Percentiles rank a stretch among this genome's conserved stretches.
Evolutionary conservation across 2,797 vertebrate genomes (phyloP).

Genomic region (Ficedula albicollis): DNA sequence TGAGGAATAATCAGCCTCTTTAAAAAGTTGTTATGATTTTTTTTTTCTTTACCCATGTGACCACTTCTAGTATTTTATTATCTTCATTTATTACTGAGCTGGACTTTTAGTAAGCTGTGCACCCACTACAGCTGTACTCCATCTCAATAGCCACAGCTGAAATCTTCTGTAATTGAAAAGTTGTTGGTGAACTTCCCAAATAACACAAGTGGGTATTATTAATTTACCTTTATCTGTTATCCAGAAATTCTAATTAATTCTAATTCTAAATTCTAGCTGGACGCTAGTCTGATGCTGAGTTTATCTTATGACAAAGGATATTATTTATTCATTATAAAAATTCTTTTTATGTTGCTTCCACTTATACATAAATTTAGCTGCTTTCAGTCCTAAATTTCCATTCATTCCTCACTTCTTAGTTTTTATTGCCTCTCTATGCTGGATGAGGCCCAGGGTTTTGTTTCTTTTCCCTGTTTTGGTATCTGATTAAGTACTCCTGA

Average conservation of each 20-base stretch:
- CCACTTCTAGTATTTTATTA: not conserved
- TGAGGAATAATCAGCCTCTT: not conserved
- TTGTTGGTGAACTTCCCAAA: not conserved
- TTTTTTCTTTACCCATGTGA: not conserved
- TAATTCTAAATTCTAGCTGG: not conserved
- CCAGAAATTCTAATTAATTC: not conserved
- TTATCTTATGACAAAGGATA: not conserved
- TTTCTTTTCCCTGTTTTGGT: not conserved
- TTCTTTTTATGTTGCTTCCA: not conserved
- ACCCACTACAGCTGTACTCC: not conserved
- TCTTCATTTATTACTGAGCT: not conserved
- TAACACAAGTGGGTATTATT: not conserved
- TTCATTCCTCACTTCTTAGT: not conserved
- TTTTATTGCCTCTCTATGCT: not conserved
- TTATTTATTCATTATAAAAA: not conserved
- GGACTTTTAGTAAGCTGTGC: not conserved
- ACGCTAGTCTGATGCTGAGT: fast-evolving
- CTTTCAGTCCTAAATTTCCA: not conserved
- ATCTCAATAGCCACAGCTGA: not conserved
- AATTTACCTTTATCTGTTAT: not conserved
- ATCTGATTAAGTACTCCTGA: not conserved
- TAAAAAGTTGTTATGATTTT: not conserved
- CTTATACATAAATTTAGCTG: not conserved
- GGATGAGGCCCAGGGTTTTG: not conserved
- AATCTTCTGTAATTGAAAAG: not conserved